Evolutionary conservation across 2,113 vertebrate species (phyloP).

Genomic region (human (Homo sapiens)): DNA sequence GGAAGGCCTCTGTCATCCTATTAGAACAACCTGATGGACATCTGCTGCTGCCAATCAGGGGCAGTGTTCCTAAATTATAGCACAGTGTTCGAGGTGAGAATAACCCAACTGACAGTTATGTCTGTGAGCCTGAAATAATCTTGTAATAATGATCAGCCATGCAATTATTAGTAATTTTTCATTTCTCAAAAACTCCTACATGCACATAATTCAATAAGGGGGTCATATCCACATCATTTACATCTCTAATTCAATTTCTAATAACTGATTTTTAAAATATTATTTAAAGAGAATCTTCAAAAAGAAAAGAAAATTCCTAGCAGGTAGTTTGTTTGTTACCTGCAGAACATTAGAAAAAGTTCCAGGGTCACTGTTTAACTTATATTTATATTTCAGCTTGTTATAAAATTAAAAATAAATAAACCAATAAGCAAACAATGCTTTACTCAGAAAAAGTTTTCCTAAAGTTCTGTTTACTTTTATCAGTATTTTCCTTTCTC

Average conservation of each 20-base stretch:
- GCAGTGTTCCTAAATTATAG: background rate
- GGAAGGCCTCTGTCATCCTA: background rate
- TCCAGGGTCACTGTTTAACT: background rate
- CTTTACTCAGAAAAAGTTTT: background rate
- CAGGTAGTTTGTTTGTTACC: background rate
- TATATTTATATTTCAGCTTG: constrained; percentile 29
- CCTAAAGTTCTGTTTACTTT: background rate
- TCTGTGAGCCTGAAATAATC: background rate
- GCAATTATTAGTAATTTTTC: background rate
- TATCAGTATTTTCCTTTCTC: background rate
- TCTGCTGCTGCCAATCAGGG: no score
- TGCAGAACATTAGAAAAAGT: background rate
- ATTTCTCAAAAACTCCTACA: background rate
- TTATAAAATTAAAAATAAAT: background rate
- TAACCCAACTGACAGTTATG: background rate
- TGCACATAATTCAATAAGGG: background rate
- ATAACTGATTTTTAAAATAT: background rate
- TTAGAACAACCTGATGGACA: background rate
- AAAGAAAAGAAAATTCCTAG: background rate
- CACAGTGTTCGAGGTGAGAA: background rate
- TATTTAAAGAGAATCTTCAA: constrained; percentile 25
- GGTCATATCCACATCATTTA: background rate
- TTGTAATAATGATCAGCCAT: background rate
- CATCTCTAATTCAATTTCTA: background rate
- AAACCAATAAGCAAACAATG: background rate